Evolutionary conservation across 2,113 vertebrate species (phyloP), one percentile per base, ranked within the genome.

Genomic region (Diadophis punctatus): DNA sequence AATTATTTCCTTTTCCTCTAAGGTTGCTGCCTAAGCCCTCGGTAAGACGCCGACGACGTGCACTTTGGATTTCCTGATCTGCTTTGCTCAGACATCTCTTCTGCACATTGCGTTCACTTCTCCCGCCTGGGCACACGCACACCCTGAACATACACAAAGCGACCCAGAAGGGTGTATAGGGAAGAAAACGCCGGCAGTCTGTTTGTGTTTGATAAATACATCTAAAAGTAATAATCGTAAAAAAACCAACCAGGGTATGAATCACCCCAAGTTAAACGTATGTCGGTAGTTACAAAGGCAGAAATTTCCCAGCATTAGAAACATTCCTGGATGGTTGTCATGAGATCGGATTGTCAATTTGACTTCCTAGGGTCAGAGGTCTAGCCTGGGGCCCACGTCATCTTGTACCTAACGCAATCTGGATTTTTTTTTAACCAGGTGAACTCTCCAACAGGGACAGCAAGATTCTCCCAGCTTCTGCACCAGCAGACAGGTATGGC

Each of bases 11-110:
- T 74, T 74, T 18, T 39, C n/a, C 68, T 74, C 68, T 8, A 74
- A 74, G 5, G 14, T 34, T 5, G 2, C 63, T 68, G 5, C 16
- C n/a, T 34, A 34, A 80, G 49, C 11, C 25, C 6, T 12, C 1
- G 25, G 49, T 3, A 52, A 55, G 25, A 90, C 12, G 1, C 60
- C 10, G 0, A 5, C 46, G 10, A 0, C 3, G 16, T 3, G 2
- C 1, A 3, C 11, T 90, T 80, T 30, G 8, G n/a, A 25, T 25
- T 53, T 68, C 58, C 23, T 18, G 48, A 2, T n/a, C 11, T 52
- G 4, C 11, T 51, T 74, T 12, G n/a, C 39, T 60, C 53, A 14
- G 2, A 1, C 9, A 0, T 39, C 30, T 51, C 46, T 51, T 25
- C 9, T 49, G 8, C 20, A 39, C 2, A 10, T 16, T 8, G 27